Percentiles rank a stretch among this genome's conserved stretches.
These are phyloP conservation scores for Thereva nobilitata DNA, from an alignment of 2,888 invertebrate species.

Conservation along the genomic window DNA sequence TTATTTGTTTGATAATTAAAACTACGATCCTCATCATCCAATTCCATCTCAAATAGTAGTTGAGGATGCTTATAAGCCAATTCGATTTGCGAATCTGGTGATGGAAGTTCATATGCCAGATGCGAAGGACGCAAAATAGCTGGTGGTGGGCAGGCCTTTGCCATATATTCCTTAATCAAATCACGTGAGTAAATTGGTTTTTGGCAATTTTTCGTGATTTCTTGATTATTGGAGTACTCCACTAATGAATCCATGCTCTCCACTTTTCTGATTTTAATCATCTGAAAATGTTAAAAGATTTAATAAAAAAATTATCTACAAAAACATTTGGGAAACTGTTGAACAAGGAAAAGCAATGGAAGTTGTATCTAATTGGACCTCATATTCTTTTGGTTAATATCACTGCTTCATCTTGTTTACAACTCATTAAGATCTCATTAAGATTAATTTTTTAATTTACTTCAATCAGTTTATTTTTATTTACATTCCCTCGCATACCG, in stretches of 20 bases:
- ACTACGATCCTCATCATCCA: slow-evolving; percentile 37
- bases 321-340: no score
- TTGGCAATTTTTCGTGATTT: slow-evolving; percentile 11
- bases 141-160: slow-evolving; percentile 41
- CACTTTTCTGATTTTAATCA: slow-evolving; percentile 30
- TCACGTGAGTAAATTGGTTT: slow-evolving; percentile 37
- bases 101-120: slow-evolving; percentile 29
- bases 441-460: no score
- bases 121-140: slow-evolving; percentile 43
- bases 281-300: slow-evolving; percentile 9
- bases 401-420: no score
- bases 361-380: no score
- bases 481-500: no score
- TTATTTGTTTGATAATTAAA: slow-evolving; percentile 17
- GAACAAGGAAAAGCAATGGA: no score
- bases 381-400: no score
- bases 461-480: no score
- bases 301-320: no score
- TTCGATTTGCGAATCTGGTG: slow-evolving; percentile 43
- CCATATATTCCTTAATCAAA: slow-evolving; percentile 44
- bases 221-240: slow-evolving; percentile 3
- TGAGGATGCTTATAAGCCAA: slow-evolving; percentile 56
- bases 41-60: slow-evolving; percentile 56
- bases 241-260: slow-evolving; percentile 31
- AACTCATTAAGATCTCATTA: no score